phyloP scores from a whole-genome alignment of 2,797 vertebrate species.

The Acrossocheilus fasciatus region DNA sequence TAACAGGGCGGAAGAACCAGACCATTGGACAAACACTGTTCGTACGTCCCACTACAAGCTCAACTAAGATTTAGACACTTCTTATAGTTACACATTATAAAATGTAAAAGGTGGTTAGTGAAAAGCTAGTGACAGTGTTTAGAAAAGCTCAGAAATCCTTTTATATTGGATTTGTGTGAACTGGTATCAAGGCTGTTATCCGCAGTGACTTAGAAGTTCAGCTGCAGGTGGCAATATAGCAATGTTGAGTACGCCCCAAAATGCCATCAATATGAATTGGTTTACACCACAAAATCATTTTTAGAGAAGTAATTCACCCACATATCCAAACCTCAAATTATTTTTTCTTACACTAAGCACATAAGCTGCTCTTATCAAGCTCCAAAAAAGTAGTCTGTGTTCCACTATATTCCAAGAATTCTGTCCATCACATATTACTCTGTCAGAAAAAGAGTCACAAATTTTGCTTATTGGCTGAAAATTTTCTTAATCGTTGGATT shows the following conservation, averaged over 20 bases:
- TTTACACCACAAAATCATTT: neutral
- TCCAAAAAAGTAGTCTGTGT: neutral
- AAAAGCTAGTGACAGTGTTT: neutral
- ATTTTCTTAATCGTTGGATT: neutral
- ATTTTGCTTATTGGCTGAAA: neutral
- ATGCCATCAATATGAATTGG: neutral
- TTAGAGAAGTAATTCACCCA: neutral
- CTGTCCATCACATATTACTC: neutral
- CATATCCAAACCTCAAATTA: neutral
- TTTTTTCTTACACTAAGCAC: neutral
- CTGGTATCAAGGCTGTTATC: neutral
- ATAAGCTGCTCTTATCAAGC: neutral
- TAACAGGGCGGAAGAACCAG: slow-evolving; percentile 29
- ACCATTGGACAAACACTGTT: slow-evolving; percentile 38
- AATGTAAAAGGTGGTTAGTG: slow-evolving; percentile 6
- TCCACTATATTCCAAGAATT: neutral
- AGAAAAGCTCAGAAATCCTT: neutral
- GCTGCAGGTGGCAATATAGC: neutral
- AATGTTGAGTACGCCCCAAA: neutral
- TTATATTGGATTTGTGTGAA: neutral
- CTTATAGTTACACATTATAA: slow-evolving; percentile 36
- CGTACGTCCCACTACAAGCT: neutral
- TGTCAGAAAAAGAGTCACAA: neutral
- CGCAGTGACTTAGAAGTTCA: neutral
- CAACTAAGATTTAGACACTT: slow-evolving; percentile 27